Base-by-base conservation (phyloP, 2,797 vertebrate genomes). In the Knipowitschia caucasica region DNA sequence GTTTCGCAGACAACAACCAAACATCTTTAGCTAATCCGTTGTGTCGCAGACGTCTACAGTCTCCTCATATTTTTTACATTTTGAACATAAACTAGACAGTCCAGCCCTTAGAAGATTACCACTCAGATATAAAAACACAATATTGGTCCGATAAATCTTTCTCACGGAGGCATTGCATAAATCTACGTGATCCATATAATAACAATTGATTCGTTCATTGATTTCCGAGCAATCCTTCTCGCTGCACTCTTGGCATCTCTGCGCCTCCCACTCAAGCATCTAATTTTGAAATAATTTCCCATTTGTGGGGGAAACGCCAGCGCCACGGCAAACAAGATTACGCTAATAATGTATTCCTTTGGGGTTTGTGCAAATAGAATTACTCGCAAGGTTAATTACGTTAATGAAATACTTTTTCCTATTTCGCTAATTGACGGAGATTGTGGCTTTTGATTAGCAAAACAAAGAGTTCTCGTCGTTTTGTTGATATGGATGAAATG, bases 401-500 rank as follows among this genome's bases (percentile, higher is more conserved):
- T 44, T 40, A 74, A 77, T 77, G 72, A 78, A 82, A 74, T 53
- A 33, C 15, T 9, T 21, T 6, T 49, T 53, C 44, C 17, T 73
- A n/a, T n/a, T n/a, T n/a, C n/a, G n/a, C n/a, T n/a, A 77, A 83
- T 80, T 44, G 15, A 60, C 69, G 66, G 53, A 77, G 83, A 83
- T 79, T 63, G 71, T 76, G 78, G 71, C 66, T 77, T n/a, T 81
- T 75, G 74, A 86, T 86, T 78, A 80, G 69, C 52, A 77, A 23
- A 82, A 80, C 76, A 68, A n/a, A 52, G 49, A 68, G 63, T 73
- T 77, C 50, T 3, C 26, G 21, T 62, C 59, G 73, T 69, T 81
- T 75, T 70, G 54, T 71, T 80, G 69, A 63, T 77, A 82, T 85
- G 83, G 82, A 63, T 71, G 31, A 50, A 56, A 45, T 83, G 81